These are phyloP conservation scores for Colistium nudipinnis DNA, from an alignment of 2,113 vertebrate species.

Conservation along the genomic window DNA sequence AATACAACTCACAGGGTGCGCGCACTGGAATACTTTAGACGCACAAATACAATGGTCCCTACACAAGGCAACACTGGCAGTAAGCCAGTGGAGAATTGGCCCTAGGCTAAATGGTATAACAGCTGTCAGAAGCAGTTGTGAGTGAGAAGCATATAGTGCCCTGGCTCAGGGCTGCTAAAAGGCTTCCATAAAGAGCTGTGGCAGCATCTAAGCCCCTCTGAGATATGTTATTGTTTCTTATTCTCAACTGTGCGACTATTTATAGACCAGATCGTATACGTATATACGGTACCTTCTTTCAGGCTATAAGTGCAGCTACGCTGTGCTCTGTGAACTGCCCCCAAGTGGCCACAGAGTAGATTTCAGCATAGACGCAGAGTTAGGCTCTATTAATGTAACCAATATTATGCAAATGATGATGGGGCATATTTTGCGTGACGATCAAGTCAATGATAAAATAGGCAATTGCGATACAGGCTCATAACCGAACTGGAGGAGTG, in stretches of 20 bases:
- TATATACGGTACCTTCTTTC: neutral
- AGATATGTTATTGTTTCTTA: constrained; percentile 13
- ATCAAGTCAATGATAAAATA: neutral
- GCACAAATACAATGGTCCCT: constrained; percentile 41
- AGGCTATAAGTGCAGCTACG: constrained; percentile 8
- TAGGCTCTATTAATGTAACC: neutral
- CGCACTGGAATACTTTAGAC: neutral
- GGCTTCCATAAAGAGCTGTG: constrained; percentile 38
- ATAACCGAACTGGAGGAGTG: neutral
- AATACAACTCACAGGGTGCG: constrained; percentile 15
- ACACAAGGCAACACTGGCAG: constrained; percentile 31
- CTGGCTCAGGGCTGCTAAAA: constrained; percentile 36
- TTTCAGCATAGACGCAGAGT: neutral
- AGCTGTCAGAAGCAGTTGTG: constrained; percentile 18
- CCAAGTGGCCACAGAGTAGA: neutral
- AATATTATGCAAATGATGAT: neutral
- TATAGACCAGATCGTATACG: neutral
- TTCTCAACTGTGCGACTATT: constrained; percentile 5
- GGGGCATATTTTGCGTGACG: too few species aligned
- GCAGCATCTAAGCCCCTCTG: constrained; percentile 29
- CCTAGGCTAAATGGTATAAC: constrained; percentile 19
- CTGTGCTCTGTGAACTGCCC: neutral
- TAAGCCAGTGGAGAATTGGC: constrained; percentile 18
- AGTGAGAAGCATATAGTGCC: constrained; percentile 23
- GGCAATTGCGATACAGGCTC: neutral